Evolutionary conservation across 2,888 invertebrate species (phyloP), one percentile per base, ranked within the genome.

Genomic region (Lasioglossum lativentre): DNA sequence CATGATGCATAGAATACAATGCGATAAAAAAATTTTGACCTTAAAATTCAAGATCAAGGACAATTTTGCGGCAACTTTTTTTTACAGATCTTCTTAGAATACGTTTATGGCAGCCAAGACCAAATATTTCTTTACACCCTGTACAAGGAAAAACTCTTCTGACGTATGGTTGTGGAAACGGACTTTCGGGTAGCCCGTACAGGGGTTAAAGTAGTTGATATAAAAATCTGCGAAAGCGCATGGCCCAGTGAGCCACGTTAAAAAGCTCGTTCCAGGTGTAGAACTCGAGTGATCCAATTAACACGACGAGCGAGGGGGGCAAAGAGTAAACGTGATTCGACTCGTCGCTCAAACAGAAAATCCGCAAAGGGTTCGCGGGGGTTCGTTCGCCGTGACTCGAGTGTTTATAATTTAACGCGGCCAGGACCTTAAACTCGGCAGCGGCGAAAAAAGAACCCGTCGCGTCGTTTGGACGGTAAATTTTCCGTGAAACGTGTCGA

Each of bases 391-490:
- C 30, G 79, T 63, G 70, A 70, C 70, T 52, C 56, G 27, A 42
- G 40, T 34, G 78, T 81, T 70, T 45, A 82, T 75, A 82, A 82
- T 75, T 82, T 75, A 82, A 82, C 56, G 40, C 52, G 30, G 56
- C 23, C 63, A 27, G 74, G 70, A 70, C 70, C 68, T 40, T 59
- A 30, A 70, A 68, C 59, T 59, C 40, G 59, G 38, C 45, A 70
- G 27, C 38, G 59, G 40, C 59, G 19, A 30, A 16, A 30, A 30
- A 30, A 19, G 63, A 56, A 4, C n/a, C n/a, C n/a, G 23, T 12
- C 56, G n/a, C 45, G 34, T 27, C 38, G 66, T 63, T 71, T 47
- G 63, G 34, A 27, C 71, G 16, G 47, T 12, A 16, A 30, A 63
- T 63, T 30, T 63, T 14, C 8, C 38, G 10, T 6, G 23, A 1